Base-by-base conservation (phyloP, 2,888 invertebrate genomes). In the Apamea crenata region DNA sequence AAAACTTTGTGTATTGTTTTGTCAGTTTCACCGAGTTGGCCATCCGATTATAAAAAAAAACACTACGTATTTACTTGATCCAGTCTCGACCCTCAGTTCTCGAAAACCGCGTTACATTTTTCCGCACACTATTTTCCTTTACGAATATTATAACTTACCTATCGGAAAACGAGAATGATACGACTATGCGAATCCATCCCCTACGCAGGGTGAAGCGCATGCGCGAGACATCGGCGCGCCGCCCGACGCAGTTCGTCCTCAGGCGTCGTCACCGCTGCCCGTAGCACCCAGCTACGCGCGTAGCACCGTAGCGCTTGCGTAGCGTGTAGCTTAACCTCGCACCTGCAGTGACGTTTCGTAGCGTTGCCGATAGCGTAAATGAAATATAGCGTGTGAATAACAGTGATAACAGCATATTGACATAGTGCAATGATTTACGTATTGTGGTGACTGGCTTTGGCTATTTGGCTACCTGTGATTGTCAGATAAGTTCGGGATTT, bases 161-260 rank as follows among this genome's bases (percentile, higher is more conserved):
- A 94, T 94, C 92, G 94, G 94, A 89, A 92, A 92, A 92, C 88
- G 90, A 87, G 89, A 89, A 88, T 89, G 89, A 90, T 89, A 91
- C 86, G 88, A 85, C 83, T 83, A 82, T 83, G 86, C 91, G 91
- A 91, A 90, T 89, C 89, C 85, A 91, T 88, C 89, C 90, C 89
- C 87, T 85, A 90, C 85, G 88, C 85, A 88, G 79, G 75, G 67
- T 74, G 90, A 91, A 88, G 93, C 96, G 95, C 96, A 94, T 93
- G 96, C 95, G 96, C 93, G 91, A 88, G 77, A 80, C 77, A 74
- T 71, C 87, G 90, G 87, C 92, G 93, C 92, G 91, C 92, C 91
- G 90, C 92, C 92, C 93, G 90, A 92, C 96, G 96, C 96, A 96
- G 96, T 96, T 93, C 90, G 89, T 90, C 91, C 84, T 87, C 91